A percentile compares a stretch with the other conserved stretches of the same genome.
Evolutionary conservation across 2,113 vertebrate genomes (phyloP).

Genomic region (Dicaeum eximium): DNA sequence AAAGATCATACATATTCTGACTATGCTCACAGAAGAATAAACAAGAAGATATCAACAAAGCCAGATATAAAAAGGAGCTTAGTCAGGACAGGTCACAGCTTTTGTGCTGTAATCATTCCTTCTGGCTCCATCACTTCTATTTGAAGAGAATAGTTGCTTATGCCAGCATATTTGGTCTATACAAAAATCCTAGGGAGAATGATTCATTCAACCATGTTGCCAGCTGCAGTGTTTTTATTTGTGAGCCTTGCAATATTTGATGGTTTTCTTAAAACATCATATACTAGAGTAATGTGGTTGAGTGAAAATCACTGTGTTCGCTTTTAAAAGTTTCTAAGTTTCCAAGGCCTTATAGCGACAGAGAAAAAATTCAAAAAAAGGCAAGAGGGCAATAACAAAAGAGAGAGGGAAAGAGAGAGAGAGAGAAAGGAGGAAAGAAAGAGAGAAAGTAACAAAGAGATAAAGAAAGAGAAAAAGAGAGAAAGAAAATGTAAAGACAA

Average conservation of each 20-base stretch:
- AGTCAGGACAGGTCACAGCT: neutral
- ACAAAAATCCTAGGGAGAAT: neutral
- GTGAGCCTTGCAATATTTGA: neutral
- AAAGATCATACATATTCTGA: neutral
- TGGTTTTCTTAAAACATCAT: neutral
- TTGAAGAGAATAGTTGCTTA: neutral
- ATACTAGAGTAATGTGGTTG: neutral
- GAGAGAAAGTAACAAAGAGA: fast-evolving
- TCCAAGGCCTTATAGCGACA: neutral
- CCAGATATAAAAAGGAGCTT: neutral
- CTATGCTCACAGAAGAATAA: neutral
- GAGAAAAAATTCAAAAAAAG: neutral
- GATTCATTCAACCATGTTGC: neutral
- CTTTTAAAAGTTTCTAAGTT: neutral
- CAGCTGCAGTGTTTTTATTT: neutral
- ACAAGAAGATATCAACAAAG: neutral
- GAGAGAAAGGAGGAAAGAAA: too few species aligned
- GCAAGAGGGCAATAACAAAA: neutral
- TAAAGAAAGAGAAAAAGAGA: neutral
- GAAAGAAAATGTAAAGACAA: neutral
- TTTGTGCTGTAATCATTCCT: neutral
- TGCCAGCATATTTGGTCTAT: neutral
- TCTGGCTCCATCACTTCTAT: neutral
- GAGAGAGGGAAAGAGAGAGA: neutral
- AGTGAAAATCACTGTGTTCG: neutral